Evolutionary conservation across 1,140 invertebrate genomes (phyloP).

Genomic region (Pogonognathellus flavescens): DNA sequence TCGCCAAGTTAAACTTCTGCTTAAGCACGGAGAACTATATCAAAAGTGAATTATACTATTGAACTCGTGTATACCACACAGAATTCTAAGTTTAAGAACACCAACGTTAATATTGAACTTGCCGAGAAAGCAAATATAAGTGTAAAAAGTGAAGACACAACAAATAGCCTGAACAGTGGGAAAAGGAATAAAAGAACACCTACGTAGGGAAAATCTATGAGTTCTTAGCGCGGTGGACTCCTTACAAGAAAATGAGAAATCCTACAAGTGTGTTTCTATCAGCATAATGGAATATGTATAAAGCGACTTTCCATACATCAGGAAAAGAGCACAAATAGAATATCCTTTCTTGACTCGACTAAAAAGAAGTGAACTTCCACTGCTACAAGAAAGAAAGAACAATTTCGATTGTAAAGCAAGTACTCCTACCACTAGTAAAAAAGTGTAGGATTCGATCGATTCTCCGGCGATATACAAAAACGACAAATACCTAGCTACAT

Average conservation of each 20-base stretch:
- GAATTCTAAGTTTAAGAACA: neutral
- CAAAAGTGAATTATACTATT: neutral
- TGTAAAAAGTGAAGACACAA: neutral
- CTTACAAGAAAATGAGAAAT: constrained; percentile 38
- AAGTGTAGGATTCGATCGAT: constrained; percentile 4
- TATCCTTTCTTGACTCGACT: constrained; percentile 12
- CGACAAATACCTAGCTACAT: neutral
- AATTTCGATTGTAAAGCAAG: neutral
- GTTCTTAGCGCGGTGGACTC: neutral
- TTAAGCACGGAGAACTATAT: neutral
- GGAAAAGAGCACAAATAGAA: constrained; percentile 42
- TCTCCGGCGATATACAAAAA: neutral
- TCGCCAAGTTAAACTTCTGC: neutral
- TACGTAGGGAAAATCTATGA: neutral
- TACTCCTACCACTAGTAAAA: too few relatives aligned
- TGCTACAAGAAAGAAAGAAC: neutral
- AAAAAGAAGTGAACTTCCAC: neutral
- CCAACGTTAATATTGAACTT: neutral
- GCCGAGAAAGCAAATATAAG: neutral
- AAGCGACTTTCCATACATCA: constrained; percentile 42
- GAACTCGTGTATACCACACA: neutral
- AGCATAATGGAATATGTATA: constrained; percentile 33
- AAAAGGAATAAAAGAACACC: neutral
- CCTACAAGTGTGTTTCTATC: constrained; percentile 46
- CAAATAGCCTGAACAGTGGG: neutral